Evolutionary conservation across 2,888 invertebrate genomes (phyloP).

Genomic region (Andrena bicolor): DNA sequence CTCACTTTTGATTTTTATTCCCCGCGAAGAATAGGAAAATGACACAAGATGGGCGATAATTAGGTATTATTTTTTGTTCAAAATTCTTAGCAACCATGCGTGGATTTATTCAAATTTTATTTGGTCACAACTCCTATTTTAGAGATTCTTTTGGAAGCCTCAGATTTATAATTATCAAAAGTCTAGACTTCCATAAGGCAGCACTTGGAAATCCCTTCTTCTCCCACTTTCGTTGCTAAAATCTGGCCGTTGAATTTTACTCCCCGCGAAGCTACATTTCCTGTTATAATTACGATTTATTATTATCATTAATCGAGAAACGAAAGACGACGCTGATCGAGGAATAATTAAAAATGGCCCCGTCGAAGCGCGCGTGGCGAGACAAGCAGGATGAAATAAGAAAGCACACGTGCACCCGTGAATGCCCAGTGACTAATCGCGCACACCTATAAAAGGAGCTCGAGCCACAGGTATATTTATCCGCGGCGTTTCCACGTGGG

Average conservation of each 20-base stretch:
- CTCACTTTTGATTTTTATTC: no score
- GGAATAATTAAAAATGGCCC: slow-evolving; percentile 23
- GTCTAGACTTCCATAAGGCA: no score
- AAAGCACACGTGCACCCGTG: slow-evolving; percentile 53
- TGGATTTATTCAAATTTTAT: neutral
- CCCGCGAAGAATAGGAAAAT: neutral
- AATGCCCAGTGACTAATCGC: slow-evolving; percentile 61
- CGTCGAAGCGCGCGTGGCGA: neutral
- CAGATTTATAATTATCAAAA: no score
- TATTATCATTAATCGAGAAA: no score
- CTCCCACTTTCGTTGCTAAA: no score
- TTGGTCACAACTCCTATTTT: no score
- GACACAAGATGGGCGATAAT: neutral
- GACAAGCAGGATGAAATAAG: slow-evolving; percentile 29
- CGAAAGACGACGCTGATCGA: neutral
- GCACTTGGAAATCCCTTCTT: no score
- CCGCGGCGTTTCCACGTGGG: slow-evolving; percentile 73
- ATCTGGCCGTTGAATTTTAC: no score
- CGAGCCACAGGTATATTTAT: slow-evolving; percentile 69
- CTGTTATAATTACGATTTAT: no score
- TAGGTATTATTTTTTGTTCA: neutral
- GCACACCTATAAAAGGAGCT: slow-evolving; percentile 60
- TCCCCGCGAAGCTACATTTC: no score
- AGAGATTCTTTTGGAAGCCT: no score
- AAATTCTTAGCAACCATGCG: neutral